Evolutionary conservation across 2,888 invertebrate genomes (phyloP).

Genomic region (Bombylius major): DNA sequence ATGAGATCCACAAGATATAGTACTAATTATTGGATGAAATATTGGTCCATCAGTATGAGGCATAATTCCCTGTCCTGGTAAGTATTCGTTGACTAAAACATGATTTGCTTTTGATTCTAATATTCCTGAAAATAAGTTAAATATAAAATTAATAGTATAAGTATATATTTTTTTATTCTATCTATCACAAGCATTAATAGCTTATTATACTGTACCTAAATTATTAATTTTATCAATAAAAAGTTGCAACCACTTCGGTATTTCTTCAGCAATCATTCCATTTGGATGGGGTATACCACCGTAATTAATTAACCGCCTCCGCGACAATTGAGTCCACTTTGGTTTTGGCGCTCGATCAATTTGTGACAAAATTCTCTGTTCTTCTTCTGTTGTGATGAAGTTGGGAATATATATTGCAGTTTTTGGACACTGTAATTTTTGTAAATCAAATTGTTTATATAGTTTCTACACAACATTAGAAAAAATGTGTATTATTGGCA

Average conservation of each 20-base stretch:
- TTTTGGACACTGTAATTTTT: slow-evolving; percentile 26
- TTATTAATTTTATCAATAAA: slow-evolving; percentile 57
- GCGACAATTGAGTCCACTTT: slow-evolving; percentile 88
- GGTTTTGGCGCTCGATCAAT: slow-evolving; percentile 77
- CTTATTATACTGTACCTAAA: slow-evolving; percentile 34
- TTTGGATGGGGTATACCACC: slow-evolving; percentile 89
- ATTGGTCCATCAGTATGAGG: slow-evolving; percentile 93
- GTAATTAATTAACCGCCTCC: slow-evolving; percentile 93
- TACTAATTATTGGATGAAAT: slow-evolving; percentile 85
- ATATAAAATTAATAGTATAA: not conserved
- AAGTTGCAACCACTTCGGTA: slow-evolving; percentile 71
- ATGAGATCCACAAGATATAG: slow-evolving; percentile 84
- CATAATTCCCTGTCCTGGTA: slow-evolving; percentile 90
- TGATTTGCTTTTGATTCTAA: slow-evolving; percentile 75
- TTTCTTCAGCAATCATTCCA: slow-evolving; percentile 82
- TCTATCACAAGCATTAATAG: too few species aligned
- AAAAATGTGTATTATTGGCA: not conserved
- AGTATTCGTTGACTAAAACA: slow-evolving; percentile 88
- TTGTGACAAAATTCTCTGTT: slow-evolving; percentile 53
- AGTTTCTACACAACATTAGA: too few species aligned
- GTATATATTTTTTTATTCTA: not conserved
- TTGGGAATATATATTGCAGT: slow-evolving; percentile 63
- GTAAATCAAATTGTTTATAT: too few species aligned
- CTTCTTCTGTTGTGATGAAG: slow-evolving; percentile 66
- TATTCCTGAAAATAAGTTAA: slow-evolving; percentile 18